A percentile compares a stretch with the other conserved stretches of the same genome.
Conservation (phyloP, 2,797 vertebrate species). For the Meda fulgida region DNA sequence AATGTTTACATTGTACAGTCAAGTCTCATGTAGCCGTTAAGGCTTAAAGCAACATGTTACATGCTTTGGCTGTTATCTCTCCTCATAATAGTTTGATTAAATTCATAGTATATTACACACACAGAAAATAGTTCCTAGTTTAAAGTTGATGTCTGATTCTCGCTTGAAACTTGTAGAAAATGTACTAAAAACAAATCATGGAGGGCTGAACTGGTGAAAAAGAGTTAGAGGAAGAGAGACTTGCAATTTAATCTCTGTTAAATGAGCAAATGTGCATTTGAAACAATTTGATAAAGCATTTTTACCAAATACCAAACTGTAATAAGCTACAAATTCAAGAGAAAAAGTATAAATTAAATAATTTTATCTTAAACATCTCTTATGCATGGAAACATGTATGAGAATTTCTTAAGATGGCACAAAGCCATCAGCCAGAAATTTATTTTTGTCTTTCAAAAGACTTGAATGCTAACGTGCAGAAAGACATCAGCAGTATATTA, state of each 20-base stretch:
- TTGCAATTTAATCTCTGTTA: background rate
- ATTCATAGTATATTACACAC: slow-evolving; percentile 88
- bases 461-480: background rate
- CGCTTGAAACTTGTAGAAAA: slow-evolving; percentile 65
- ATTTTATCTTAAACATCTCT: background rate
- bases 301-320: background rate
- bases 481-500: background rate
- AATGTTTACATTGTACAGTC: slow-evolving; percentile 87
- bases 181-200: slow-evolving; percentile 19
- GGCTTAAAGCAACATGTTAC: slow-evolving; percentile 91
- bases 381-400: background rate
- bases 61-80: slow-evolving; percentile 93
- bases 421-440: background rate
- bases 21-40: slow-evolving; percentile 83
- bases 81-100: slow-evolving; percentile 72
- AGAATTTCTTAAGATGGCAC: slow-evolving; percentile 15
- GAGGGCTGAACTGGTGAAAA: background rate
- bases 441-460: background rate
- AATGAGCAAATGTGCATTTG: background rate
- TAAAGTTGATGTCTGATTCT: slow-evolving; percentile 77
- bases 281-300: background rate
- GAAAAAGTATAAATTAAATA: background rate
- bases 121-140: slow-evolving; percentile 79
- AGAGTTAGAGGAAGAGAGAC: background rate
- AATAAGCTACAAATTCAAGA: slow-evolving; percentile 9